Evolutionary conservation across 2,797 vertebrate species (phyloP), one percentile per base, ranked within the genome.

Genomic region (Thripadectes ignobilis): DNA sequence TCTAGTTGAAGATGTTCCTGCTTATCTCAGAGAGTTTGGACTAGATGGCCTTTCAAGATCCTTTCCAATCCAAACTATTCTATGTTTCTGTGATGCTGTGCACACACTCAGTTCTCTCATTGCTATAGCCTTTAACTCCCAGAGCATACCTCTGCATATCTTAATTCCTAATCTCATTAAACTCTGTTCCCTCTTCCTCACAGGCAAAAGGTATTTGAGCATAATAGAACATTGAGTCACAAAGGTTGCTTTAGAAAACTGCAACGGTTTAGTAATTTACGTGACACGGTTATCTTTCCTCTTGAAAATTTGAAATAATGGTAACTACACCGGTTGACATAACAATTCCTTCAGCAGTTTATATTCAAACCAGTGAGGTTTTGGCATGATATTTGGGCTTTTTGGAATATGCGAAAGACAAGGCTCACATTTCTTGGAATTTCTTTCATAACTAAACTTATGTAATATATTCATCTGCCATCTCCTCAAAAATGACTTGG

Each of bases 101-200:
- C 27, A 57, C 7, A 16, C 2, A 1, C 57, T 36, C n/a, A 43
- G 14, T 41, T 58, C 13, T n/a, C 4, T 62, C 36, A 76, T 26
- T 9, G 12, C 7, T 23, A 26, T 3, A 38, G 15, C 12, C 11
- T 67, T 69, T 48, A 67, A 46, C 20, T 36, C 24, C 23, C 22
- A 5, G 2, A 26, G 34, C 1, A 6, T 38, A 7, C 38, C 39
- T 81, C 69, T 3, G 2, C 5, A 4, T 30, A 67, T 9, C 30
- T 71, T 55, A 61, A 49, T 59, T 72, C 51, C 30, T 45, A 51
- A 39, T 45, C 29, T 58, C 16, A 48, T 7, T 39, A 23, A 73
- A 21, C 29, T 87, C 48, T 79, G 8, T 14, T 68, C 30, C 79
- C 10, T 61, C 43, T 38, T 58, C 51, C 46, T 55, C 61, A 68